Evolutionary conservation across 1,140 invertebrate genomes (phyloP), one percentile per base, ranked within the genome.

Genomic region (Zaprionus davidi): DNA sequence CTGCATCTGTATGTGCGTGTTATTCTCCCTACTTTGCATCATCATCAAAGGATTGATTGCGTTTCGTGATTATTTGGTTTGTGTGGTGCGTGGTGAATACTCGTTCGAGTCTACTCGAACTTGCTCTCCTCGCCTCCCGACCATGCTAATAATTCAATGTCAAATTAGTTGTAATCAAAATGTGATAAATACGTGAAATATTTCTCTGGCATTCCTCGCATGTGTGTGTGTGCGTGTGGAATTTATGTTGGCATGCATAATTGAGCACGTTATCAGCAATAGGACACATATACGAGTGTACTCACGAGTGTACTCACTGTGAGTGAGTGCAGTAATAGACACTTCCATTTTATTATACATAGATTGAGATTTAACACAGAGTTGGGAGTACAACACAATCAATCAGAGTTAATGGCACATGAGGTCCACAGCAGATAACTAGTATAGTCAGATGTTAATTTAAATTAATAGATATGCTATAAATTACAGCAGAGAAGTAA

Each of bases 151-250:
- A 90, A 77, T 82, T 90, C 85, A 90, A 75, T 86, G 85, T 90
- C 85, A 85, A 85, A 90, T 90, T 90, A 82, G 79, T 72, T 90
- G n/a, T 85, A 88, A 90, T 90, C 81, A 73, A 72, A 72, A 62
- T 58, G 70, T 90, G 85, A 88, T 88, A 90, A 90, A 69, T 81
- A 81, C 58, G 79, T 81, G 66, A 88, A 90, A 78, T 78, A 85
- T 31, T 57, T 73, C 73, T 49, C 70, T 75, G 31, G 78, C 77
- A 71, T 81, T 41, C 38, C n/a, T 46, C 41, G n/a, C n/a, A 5
- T 41, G 6, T 41, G 15, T 41, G 38, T 41, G 38, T 41, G 38
- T 41, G 38, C n/a, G 76, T 88, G 69, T 65, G 28, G 44, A 64
- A 62, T 73, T 80, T 80, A 73, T 68, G 46, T 55, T 58, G 41